These are phyloP conservation scores for Gallinago nigripennis DNA, from an alignment of 2,797 vertebrate species.

Conservation along the genomic window DNA sequence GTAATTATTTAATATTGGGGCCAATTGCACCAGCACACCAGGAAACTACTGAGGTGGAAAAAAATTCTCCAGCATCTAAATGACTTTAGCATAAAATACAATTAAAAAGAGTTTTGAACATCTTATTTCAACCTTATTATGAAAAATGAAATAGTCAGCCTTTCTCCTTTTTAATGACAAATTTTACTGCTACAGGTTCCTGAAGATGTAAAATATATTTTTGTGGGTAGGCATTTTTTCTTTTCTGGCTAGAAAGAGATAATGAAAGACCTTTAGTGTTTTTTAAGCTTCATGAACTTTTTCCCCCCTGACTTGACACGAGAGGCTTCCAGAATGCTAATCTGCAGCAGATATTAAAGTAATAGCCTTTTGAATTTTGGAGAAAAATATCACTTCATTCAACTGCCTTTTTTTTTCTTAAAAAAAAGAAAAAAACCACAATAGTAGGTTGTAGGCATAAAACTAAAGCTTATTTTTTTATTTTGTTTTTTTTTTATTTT, in stretches of 20 bases:
- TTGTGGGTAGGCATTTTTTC: neutral
- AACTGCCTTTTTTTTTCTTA: neutral
- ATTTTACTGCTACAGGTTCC: neutral
- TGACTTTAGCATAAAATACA: neutral
- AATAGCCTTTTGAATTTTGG: conserved; percentile 27
- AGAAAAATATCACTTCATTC: neutral
- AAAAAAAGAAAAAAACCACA: neutral
- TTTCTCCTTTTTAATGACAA: neutral
- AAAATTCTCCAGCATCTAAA: neutral
- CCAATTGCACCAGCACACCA: neutral
- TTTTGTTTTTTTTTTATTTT: neutral
- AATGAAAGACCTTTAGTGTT: conserved; percentile 4
- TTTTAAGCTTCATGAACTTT: conserved; percentile 46
- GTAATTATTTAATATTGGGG: conserved; percentile 42
- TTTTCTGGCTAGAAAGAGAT: conserved; percentile 28
- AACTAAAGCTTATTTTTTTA: neutral
- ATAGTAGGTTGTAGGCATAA: neutral
- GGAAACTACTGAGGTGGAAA: conserved; percentile 45
- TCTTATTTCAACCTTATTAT: neutral
- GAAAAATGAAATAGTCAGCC: neutral
- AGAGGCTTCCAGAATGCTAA: conserved; percentile 19
- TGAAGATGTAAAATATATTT: conserved; percentile 1
- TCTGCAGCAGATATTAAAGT: conserved; percentile 12
- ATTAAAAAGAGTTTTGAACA: neutral
- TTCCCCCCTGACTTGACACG: conserved; percentile 5